Percentiles rank a stretch among this genome's conserved stretches.
These are phyloP conservation scores for Agrilus planipennis DNA, from an alignment of 1,140 invertebrate genomes.

Conservation along the genomic window DNA sequence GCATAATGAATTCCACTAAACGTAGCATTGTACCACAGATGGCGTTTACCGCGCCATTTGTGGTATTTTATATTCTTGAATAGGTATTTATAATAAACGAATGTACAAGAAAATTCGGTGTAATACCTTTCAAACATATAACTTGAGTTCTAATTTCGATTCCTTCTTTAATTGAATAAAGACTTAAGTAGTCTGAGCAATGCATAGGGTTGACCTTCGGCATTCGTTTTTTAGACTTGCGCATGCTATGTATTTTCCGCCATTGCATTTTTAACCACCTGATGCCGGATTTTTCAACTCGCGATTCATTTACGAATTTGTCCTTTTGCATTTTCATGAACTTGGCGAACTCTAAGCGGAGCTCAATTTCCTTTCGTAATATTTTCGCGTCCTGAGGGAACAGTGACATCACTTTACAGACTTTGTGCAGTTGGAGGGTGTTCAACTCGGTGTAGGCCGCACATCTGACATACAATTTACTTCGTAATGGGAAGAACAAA, in stretches of 20 bases:
- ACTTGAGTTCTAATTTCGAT: constrained; percentile 10
- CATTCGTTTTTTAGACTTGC: background rate
- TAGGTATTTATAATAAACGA: constrained; percentile 7
- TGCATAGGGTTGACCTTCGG: background rate
- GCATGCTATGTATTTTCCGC: background rate
- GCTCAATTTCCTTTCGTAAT: background rate
- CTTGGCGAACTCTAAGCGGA: background rate
- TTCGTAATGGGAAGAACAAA: background rate
- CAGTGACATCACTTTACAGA: constrained; percentile 34
- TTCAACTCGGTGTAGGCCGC: constrained; percentile 38
- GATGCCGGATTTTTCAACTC: background rate
- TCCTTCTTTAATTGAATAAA: constrained; percentile 6
- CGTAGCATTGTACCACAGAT: no score
- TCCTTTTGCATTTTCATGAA: background rate
- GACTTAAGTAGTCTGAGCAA: constrained; percentile 3
- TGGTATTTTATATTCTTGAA: no score
- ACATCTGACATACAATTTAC: constrained; percentile 10
- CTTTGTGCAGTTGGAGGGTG: constrained; percentile 32
- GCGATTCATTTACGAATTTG: background rate
- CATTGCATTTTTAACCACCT: background rate
- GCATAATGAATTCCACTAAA: no score
- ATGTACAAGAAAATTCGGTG: no score
- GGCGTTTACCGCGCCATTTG: no score
- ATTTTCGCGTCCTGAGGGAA: constrained; percentile 30
- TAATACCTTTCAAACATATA: constrained; percentile 6